phyloP scores from a whole-genome alignment of 64 coral and sea anemone genomes.

The Acropora yongei region DNA sequence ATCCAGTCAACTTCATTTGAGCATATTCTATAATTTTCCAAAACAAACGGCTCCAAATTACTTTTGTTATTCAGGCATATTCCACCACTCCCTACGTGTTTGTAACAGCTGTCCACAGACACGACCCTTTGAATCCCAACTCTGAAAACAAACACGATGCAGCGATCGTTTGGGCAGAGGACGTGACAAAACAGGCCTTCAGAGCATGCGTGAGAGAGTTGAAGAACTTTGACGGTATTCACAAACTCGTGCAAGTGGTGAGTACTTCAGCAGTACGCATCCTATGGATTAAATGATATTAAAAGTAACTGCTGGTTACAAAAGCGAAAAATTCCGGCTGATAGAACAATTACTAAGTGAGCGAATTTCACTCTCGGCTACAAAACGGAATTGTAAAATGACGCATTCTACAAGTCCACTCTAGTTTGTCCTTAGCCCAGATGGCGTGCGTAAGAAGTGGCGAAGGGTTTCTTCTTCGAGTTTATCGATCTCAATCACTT shows the following conservation, averaged over 20 bases:
- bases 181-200: constrained; percentile 28
- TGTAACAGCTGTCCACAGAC: constrained; percentile 52
- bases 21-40: too few species aligned
- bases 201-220: constrained; percentile 69
- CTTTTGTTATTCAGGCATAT: constrained; percentile 14
- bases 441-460: too few species aligned
- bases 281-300: too few species aligned
- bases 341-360: too few species aligned
- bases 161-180: constrained; percentile 67
- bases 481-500: too few species aligned
- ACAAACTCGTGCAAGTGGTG: constrained; percentile 51
- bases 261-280: background rate
- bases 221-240: constrained; percentile 76
- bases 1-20: too few species aligned
- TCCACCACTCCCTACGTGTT: constrained; percentile 35
- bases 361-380: too few species aligned
- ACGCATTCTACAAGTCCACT: too few species aligned
- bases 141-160: constrained; percentile 48
- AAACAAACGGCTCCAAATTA: background rate
- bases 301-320: background rate
- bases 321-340: too few species aligned
- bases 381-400: too few species aligned
- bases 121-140: background rate
- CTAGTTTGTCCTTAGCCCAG: too few species aligned
- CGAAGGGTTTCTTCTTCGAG: too few species aligned